A percentile compares a stretch with the other conserved stretches of the same genome.
phyloP scores from a whole-genome alignment of 2,797 vertebrate species.

The Balearica regulorum region DNA sequence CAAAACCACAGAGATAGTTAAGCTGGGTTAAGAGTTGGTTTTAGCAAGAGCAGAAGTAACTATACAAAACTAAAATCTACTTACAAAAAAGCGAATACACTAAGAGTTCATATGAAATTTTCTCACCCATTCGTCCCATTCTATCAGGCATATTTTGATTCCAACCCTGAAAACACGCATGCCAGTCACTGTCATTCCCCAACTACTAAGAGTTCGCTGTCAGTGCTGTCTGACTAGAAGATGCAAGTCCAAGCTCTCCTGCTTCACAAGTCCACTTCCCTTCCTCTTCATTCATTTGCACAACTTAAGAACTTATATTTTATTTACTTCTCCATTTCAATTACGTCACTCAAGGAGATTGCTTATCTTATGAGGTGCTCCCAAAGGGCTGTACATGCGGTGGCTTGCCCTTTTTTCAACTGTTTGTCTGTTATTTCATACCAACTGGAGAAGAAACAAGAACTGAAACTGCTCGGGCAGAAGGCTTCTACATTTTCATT shows the following conservation, averaged over 20 bases:
- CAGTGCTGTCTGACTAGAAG: background rate
- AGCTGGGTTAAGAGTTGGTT: background rate
- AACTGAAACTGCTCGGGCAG: background rate
- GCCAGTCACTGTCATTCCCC: background rate
- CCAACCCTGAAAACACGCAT: background rate
- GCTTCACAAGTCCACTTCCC: background rate
- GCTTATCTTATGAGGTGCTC: background rate
- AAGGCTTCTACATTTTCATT: background rate
- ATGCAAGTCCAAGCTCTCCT: background rate
- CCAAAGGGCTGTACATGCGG: background rate
- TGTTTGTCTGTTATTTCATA: background rate
- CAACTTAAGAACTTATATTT: background rate
- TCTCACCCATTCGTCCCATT: background rate
- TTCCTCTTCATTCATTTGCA: background rate
- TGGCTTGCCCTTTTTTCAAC: background rate
- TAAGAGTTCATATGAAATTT: accelerated
- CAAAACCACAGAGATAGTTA: background rate
- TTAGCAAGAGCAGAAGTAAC: background rate
- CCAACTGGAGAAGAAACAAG: background rate
- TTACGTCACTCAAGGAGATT: background rate
- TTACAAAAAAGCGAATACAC: background rate
- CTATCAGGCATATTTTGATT: background rate
- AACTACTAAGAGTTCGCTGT: background rate
- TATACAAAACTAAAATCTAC: background rate
- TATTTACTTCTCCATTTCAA: background rate